Percentiles rank a stretch among this genome's conserved stretches.
phyloP scores from a whole-genome alignment of 2,888 invertebrate genomes.

The Paralinhomoeus sp. region DNA sequence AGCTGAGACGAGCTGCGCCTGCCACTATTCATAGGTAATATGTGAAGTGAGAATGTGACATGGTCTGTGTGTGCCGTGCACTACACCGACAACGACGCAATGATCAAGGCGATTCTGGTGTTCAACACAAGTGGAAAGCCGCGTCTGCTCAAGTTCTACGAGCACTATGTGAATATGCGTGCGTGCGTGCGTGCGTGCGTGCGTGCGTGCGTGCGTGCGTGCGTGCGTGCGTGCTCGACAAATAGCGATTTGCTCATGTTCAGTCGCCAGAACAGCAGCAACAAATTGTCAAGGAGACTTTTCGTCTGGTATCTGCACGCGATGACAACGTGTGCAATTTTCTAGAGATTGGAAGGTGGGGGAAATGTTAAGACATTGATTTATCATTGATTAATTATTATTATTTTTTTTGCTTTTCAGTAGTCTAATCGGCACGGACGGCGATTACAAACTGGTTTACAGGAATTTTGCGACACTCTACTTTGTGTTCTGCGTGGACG shows the following conservation, averaged over 20 bases:
- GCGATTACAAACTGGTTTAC: constrained; percentile 91
- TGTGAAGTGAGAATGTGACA: too few relatives aligned
- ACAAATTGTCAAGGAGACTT: constrained; percentile 95
- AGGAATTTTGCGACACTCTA: constrained; percentile 94
- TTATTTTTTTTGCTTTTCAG: not conserved
- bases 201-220: too few relatives aligned
- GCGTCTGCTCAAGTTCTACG: constrained; percentile 81
- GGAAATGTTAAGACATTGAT: constrained; percentile 3
- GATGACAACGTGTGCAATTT: constrained; percentile 99
- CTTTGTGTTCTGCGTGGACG: constrained; percentile 97
- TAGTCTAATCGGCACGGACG: constrained; percentile 87
- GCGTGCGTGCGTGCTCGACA: too few relatives aligned
- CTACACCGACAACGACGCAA: too few relatives aligned
- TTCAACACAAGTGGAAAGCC: constrained; percentile 99
- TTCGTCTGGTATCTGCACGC: constrained; percentile 87
- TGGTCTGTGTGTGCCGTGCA: too few relatives aligned
- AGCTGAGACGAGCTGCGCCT: too few relatives aligned
- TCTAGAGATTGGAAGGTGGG: constrained; percentile 81
- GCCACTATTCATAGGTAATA: too few relatives aligned
- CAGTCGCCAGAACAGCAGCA: constrained; percentile 99
- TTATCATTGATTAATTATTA: not conserved
- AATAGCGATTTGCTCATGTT: too few relatives aligned
- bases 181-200: not conserved
- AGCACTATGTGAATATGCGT: constrained; percentile 69
- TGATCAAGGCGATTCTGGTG: constrained; percentile 96